These are phyloP conservation scores for Sebastes matsubarae DNA, from an alignment of 2,797 vertebrate genomes.

Conservation along the genomic window DNA sequence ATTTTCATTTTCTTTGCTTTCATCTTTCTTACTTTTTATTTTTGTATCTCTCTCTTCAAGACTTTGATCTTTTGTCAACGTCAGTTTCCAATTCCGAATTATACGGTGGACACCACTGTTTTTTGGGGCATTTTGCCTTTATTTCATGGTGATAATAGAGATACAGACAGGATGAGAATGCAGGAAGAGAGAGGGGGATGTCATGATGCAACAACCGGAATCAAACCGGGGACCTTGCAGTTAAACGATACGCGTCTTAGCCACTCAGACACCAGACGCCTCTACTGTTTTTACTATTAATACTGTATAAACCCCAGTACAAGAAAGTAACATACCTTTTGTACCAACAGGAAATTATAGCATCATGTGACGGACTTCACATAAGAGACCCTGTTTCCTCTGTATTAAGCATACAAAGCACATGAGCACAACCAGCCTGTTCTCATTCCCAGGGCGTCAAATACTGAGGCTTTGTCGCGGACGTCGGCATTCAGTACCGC, in stretches of 20 bases:
- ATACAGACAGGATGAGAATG: neutral
- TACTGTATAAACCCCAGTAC: neutral
- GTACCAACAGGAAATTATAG: neutral
- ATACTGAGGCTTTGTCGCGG: too few species aligned
- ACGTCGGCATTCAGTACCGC: too few species aligned
- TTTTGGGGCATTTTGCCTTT: neutral
- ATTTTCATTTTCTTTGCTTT: conserved; percentile 51
- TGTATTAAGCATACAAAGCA: neutral
- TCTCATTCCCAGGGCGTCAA: too few species aligned
- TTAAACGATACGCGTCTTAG: neutral
- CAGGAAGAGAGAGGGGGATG: neutral
- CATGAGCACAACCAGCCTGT: neutral
- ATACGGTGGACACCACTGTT: neutral
- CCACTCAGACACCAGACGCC: neutral
- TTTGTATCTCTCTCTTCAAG: conserved; percentile 13
- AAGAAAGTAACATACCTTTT: neutral
- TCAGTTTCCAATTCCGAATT: conserved; percentile 14
- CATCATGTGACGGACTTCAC: neutral
- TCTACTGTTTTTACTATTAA: neutral
- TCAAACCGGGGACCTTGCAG: neutral
- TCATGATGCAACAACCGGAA: neutral
- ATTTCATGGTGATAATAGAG: neutral
- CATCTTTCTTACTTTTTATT: conserved; percentile 40
- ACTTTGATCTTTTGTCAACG: conserved; percentile 41
- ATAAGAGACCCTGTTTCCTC: neutral